phyloP scores from a whole-genome alignment of 1,140 invertebrate genomes.

The Melanaphis sacchari region DNA sequence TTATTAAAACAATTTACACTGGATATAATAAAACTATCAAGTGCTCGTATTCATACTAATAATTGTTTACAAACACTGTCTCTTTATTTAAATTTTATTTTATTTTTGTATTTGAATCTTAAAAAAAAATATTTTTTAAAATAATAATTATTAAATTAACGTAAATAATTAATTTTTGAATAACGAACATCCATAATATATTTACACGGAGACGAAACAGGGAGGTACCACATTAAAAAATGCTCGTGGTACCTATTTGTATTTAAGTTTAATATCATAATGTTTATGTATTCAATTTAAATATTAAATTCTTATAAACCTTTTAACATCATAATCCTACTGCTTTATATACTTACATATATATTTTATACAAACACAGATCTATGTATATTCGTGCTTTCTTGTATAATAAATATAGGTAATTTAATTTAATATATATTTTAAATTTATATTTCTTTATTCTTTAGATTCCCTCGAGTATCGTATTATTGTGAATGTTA shows the following conservation, averaged over 20 bases:
- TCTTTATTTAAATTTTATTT: neutral
- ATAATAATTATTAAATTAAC: neutral
- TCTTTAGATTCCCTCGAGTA: neutral
- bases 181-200: neutral
- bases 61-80: neutral
- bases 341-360: neutral
- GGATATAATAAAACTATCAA: neutral
- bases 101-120: neutral
- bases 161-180: neutral
- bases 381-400: neutral
- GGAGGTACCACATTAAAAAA: neutral
- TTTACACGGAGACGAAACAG: neutral
- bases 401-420: neutral
- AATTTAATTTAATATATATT: neutral
- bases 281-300: neutral
- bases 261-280: neutral
- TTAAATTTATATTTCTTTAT: constrained; percentile 16
- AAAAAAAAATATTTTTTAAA: neutral
- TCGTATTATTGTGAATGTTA: neutral
- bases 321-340: neutral
- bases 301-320: constrained; percentile 5
- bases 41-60: neutral
- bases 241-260: neutral
- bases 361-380: neutral
- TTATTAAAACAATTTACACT: neutral